Percentiles rank a stretch among this genome's conserved stretches.
Evolutionary conservation across 2,113 vertebrate species (phyloP).

Genomic region (Tichodroma muraria): DNA sequence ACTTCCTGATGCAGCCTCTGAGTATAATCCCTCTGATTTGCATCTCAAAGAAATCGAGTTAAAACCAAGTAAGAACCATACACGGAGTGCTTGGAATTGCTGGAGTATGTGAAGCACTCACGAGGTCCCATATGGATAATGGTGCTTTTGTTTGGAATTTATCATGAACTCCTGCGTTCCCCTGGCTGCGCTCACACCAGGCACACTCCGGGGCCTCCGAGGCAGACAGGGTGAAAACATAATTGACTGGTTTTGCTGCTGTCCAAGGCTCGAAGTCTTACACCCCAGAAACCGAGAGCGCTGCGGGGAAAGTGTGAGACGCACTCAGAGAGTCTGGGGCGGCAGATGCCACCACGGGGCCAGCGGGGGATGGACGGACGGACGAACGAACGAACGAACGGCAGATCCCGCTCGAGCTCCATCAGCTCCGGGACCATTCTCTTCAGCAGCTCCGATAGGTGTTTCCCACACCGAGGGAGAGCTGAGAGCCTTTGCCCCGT

Average conservation of each 20-base stretch:
- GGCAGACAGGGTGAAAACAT: neutral
- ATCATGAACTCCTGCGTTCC: neutral
- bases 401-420: neutral
- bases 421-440: rapidly evolving
- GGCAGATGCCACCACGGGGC: neutral
- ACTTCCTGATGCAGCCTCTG: slow-evolving; percentile 38
- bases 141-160: slow-evolving; percentile 29
- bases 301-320: neutral
- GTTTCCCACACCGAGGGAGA: neutral
- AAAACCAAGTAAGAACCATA: slow-evolving; percentile 4
- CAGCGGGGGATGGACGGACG: neutral
- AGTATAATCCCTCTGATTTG: slow-evolving; percentile 51
- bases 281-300: neutral
- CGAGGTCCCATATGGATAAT: slow-evolving; percentile 46
- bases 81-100: neutral
- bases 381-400: rapidly evolving
- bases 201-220: neutral
- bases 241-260: neutral
- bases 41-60: slow-evolving; percentile 57
- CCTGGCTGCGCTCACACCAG: neutral
- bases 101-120: neutral
- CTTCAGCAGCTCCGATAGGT: neutral
- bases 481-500: rapidly evolving
- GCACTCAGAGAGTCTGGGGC: rapidly evolving
- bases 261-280: neutral